Conservation (phyloP, 1,140 invertebrate genomes). For the Drosophila tani region DNA sequence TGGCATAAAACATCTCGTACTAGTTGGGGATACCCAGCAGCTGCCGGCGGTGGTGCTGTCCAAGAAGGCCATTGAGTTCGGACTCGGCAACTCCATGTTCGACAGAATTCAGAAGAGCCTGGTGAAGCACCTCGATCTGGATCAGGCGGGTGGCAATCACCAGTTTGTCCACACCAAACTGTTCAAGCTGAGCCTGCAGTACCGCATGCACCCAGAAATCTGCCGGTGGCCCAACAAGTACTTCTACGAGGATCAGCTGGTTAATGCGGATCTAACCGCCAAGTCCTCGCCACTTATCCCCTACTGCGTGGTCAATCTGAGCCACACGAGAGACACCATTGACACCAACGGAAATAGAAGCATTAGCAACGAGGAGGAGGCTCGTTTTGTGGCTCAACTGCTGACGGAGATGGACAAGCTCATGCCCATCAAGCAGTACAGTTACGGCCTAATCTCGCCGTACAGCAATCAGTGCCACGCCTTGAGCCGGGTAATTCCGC, state of each 20-base stretch:
- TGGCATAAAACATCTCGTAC: constrained; percentile 90
- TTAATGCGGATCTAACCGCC: constrained; percentile 33
- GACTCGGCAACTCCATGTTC: constrained; percentile 72
- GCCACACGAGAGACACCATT: constrained; percentile 73
- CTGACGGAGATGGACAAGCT: constrained; percentile 86
- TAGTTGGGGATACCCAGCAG: constrained; percentile 96
- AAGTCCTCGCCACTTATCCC: constrained; percentile 83
- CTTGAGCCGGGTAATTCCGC: constrained; percentile 41
- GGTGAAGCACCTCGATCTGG: constrained; percentile 32
- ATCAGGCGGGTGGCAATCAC: constrained; percentile 12
- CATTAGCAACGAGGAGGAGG: constrained; percentile 86
- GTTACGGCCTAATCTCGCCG: constrained; percentile 82
- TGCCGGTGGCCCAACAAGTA: constrained; percentile 90
- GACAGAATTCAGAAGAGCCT: constrained; percentile 87
- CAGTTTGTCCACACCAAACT: constrained; percentile 55
- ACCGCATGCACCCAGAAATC: constrained; percentile 94
- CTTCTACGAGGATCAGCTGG: constrained; percentile 90
- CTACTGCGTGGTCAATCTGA: constrained; percentile 87
- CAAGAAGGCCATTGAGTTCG: constrained; percentile 60
- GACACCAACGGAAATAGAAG: constrained; percentile 41
- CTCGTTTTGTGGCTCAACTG: constrained; percentile 87
- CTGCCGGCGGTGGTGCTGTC: constrained; percentile 93
- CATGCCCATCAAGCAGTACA: constrained; percentile 52
- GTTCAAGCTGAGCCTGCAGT: constrained; percentile 90
- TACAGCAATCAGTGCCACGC: constrained; percentile 69